A percentile compares a stretch with the other conserved stretches of the same genome.
Evolutionary conservation across 35 echinoderm and acorn worm species (phyloP).

Genomic region (Diadema setosum): DNA sequence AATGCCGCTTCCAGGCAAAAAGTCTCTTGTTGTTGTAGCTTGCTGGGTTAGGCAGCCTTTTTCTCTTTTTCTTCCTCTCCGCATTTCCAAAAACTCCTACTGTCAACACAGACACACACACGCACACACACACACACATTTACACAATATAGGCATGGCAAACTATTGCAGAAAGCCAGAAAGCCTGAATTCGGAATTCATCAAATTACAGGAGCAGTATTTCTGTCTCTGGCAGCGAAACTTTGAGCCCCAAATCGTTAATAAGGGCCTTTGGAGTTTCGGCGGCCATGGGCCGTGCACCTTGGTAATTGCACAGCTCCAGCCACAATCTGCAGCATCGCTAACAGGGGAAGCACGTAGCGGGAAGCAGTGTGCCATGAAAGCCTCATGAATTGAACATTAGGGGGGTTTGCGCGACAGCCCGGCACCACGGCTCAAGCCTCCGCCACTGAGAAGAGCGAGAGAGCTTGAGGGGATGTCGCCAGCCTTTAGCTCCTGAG

Average conservation of each 20-base stretch:
- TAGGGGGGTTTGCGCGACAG: neutral
- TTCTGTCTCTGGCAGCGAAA: neutral
- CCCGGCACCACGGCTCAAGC: neutral
- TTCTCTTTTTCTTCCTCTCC: neutral
- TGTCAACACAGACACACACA: neutral
- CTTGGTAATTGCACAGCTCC: neutral
- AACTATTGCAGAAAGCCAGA: neutral
- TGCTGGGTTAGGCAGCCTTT: too few species aligned
- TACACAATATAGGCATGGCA: neutral
- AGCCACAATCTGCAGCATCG: neutral
- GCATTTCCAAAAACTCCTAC: neutral
- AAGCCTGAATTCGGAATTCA: neutral
- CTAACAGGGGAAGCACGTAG: neutral
- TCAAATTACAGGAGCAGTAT: neutral
- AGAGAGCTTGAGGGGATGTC: neutral
- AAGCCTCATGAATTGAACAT: constrained; percentile 8
- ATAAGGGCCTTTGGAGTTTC: neutral
- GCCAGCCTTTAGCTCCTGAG: neutral
- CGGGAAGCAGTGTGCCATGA: neutral
- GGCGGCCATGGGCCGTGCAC: neutral
- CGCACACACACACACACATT: neutral
- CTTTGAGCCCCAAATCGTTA: neutral
- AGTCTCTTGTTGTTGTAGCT: neutral
- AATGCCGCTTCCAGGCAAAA: neutral
- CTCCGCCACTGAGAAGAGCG: neutral